Percentiles rank a stretch among this genome's conserved stretches.
phyloP scores from a whole-genome alignment of 2,113 vertebrate species.

The Paracanthobrama guichenoti region DNA sequence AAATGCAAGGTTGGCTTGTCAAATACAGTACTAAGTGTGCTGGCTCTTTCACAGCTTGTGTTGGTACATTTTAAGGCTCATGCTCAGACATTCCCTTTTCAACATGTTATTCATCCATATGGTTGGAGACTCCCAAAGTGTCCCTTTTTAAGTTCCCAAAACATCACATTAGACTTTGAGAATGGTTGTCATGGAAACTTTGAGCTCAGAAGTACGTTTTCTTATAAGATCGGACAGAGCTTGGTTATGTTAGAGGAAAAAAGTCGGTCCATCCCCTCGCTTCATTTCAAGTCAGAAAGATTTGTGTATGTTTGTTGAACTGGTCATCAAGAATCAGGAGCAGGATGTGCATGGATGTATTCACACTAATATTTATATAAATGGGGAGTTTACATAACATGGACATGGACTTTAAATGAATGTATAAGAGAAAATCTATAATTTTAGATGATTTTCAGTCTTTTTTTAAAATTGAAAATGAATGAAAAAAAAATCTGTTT shows the following conservation, averaged over 20 bases:
- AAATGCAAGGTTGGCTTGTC: not conserved
- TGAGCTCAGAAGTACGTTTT: not conserved
- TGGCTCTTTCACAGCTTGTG: not conserved
- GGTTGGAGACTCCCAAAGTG: not conserved
- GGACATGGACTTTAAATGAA: not conserved
- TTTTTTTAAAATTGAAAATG: too few species aligned
- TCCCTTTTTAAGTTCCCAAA: not conserved
- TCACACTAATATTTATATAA: not conserved
- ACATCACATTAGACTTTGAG: not conserved
- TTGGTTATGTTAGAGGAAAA: not conserved
- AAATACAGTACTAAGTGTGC: not conserved
- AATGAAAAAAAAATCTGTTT: too few species aligned
- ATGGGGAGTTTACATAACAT: not conserved
- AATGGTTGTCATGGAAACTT: conserved; percentile 14
- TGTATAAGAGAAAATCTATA: not conserved
- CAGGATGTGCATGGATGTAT: not conserved
- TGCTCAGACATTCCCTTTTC: not conserved
- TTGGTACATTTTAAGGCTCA: not conserved
- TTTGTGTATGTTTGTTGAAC: not conserved
- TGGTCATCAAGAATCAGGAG: not conserved
- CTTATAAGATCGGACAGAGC: conserved; percentile 2
- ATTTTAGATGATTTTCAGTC: not conserved
- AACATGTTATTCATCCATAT: not conserved
- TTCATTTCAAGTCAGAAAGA: not conserved
- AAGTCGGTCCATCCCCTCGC: not conserved